Evolutionary conservation across 2,888 invertebrate species (phyloP), one percentile per base, ranked within the genome.

Genomic region (Conistra vaccinii): DNA sequence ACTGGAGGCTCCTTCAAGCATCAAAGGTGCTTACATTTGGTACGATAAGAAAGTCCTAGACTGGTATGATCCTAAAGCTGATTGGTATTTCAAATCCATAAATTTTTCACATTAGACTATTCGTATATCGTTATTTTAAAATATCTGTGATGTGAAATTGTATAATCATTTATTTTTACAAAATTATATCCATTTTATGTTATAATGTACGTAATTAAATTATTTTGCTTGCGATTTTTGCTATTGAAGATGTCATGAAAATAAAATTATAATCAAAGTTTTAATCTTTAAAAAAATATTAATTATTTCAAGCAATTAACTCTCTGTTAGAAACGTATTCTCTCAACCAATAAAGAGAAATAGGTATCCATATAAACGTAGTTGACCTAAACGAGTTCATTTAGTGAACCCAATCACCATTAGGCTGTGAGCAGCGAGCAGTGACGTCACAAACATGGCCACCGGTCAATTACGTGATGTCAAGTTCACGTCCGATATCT

Each of bases 11-110:
- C 94, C 96, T 4, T 86, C 92, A 9, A 91, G 91, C 7, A 93
- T 97, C n/a, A 97, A 97, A 84, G 98, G 98, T 4, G 94, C 96
- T 35, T 98, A 97, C 86, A 93, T 98, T n/a, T 98, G 98, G 98
- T 91, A 90, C 63, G 97, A 97, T 85, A 94, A 94, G 45, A 90
- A 89, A 35, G 92, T 97, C 9, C 90, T 97, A 0, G 97, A 97
- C 87, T 98, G 98, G 98, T 93, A 90, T 53, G 93, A 95, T 65
- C 77, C 89, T 66, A 91, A 90, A 0, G 92, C 91, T 0, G 93
- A 94, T 78, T 93, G 92, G 78, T 94, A 89, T 78, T 95, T 94
- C 68, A 94, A 94, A 81, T 84, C 80, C 0, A 78, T 81, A 5
- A 91, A 85, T 23, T 81, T 91, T 72, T 35, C 23, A 0, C 32